Evolutionary conservation across 2,113 vertebrate genomes (phyloP).

Genomic region (Tringa solitaria): DNA sequence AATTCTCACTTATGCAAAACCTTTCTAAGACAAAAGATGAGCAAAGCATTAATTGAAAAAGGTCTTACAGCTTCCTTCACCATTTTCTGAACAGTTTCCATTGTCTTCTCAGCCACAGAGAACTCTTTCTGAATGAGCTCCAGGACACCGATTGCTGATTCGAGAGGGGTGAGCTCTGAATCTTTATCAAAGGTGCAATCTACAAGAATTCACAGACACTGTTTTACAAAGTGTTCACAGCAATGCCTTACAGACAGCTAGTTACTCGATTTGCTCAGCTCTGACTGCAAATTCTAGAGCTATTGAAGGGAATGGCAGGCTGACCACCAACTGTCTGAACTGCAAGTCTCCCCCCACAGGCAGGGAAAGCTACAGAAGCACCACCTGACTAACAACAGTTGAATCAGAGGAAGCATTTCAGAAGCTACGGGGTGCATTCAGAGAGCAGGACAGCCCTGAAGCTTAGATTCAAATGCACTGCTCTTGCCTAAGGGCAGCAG

Average conservation of each 20-base stretch:
- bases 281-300: accelerated
- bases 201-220: slow-evolving; percentile 31
- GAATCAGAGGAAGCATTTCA: accelerated
- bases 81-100: slow-evolving; percentile 78
- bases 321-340: accelerated
- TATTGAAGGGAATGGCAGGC: accelerated
- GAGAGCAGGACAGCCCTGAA: background rate
- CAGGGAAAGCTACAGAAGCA: accelerated
- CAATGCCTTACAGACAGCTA: background rate
- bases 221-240: accelerated
- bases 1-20: background rate
- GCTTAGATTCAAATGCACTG: accelerated
- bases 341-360: background rate
- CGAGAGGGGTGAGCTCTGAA: slow-evolving; percentile 78
- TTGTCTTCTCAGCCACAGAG: slow-evolving; percentile 60
- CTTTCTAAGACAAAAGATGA: background rate
- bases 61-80: slow-evolving; percentile 80
- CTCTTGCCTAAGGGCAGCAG: background rate
- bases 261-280: background rate
- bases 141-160: slow-evolving; percentile 82
- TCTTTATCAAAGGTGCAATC: slow-evolving; percentile 79
- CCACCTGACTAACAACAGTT: background rate
- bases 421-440: background rate
- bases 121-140: slow-evolving; percentile 71
- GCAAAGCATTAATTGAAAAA: background rate